Evolutionary conservation across 2,113 vertebrate genomes (phyloP), one percentile per base, ranked within the genome.

Genomic region (Athene noctua): DNA sequence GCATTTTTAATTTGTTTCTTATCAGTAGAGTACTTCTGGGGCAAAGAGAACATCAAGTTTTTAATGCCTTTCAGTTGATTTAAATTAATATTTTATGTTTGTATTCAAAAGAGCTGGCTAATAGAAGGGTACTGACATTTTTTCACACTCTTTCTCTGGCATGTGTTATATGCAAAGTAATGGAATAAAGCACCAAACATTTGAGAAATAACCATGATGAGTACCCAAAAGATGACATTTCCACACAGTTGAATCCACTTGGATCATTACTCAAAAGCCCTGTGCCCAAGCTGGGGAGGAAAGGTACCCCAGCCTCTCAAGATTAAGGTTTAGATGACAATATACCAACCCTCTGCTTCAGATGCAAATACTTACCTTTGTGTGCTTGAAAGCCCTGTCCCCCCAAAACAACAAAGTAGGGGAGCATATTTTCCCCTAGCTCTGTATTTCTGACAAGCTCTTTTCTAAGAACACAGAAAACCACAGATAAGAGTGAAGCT

Each of bases 1-100:
- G 75, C 83, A 88, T 93, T 96, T 96, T 96, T 97, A 93, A 97
- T 97, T 97, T 87, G 73, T 94, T 97, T 94, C 96, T 98, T 97
- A 97, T 92, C 96, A 95, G 94, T 61, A 65, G 49, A 89, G 78
- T 90, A 88, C 86, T 95, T 96, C 94, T 96, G 92, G 92, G 96
- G 93, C 86, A 94, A 83, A 93, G 81, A 77, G 79, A 96, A 87
- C 77, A 95, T 87, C 81, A 94, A 94, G 91, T 95, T 94, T 71
- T 62, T 86, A 95, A 95, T 82, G 95, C 88, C 78, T 96, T 97
- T 94, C 71, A 59, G 77, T 77, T 93, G 83, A 92, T 91, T 95
- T 93, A 96, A 95, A 96, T 86, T 83, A 97, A 93, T 93, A 94
- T 74, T 97, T 98, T 86, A 93, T 92, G 47, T 96, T 95, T 77